Conservation (phyloP, 1,140 invertebrate genomes). For the Calliphora vicina region DNA sequence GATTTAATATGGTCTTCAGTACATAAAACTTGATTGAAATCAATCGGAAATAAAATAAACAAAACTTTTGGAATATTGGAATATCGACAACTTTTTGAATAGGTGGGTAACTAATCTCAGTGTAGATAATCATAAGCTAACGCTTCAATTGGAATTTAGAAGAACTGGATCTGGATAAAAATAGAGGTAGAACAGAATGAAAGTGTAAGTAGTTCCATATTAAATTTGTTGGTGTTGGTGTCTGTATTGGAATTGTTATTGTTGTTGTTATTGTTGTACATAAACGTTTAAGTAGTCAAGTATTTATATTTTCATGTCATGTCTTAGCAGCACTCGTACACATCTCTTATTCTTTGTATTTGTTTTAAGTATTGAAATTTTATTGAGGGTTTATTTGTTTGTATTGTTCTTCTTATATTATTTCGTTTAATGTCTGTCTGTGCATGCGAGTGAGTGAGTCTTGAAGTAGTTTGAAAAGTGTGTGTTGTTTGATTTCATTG, state of each 20-base stretch:
- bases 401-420: neutral
- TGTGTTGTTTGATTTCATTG: no score
- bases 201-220: neutral
- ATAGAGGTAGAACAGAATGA: neutral
- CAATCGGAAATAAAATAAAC: no score
- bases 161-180: neutral
- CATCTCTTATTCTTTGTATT: conserved; percentile 17
- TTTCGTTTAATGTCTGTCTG: neutral
- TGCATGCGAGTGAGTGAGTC: neutral
- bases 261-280: neutral
- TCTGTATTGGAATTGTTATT: no score
- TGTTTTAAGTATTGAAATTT: neutral
- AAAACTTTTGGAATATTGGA: no score
- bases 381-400: conserved; percentile 22
- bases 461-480: no score
- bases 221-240: neutral
- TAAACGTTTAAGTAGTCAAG: conserved; percentile 12
- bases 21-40: no score
- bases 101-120: no score
- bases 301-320: conserved; percentile 24
- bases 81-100: no score
- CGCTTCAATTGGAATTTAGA: no score
- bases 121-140: no score
- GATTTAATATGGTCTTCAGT: no score
- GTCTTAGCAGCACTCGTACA: neutral